These are phyloP conservation scores for Mesitornis unicolor DNA, from an alignment of 2,113 vertebrate genomes.

Conservation along the genomic window DNA sequence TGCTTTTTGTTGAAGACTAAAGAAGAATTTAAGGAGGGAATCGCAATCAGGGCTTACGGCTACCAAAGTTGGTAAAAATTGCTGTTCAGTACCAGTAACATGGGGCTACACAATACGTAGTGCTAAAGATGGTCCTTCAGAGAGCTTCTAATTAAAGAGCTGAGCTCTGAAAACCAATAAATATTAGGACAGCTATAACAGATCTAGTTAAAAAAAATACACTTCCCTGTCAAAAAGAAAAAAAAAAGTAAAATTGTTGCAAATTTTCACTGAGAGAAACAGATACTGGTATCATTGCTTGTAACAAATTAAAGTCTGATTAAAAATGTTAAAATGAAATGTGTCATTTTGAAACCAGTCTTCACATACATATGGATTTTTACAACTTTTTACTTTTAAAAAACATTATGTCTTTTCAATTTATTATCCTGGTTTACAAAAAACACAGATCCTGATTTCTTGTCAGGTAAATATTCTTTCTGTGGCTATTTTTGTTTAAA, in stretches of 20 bases:
- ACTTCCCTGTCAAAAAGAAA: not conserved
- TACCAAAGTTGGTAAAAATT: not conserved
- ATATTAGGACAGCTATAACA: not conserved
- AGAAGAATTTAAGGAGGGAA: not conserved
- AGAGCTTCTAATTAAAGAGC: not conserved
- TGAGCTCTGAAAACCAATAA: not conserved
- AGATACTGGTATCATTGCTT: not conserved
- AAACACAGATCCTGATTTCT: not conserved
- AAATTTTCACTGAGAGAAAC: not conserved
- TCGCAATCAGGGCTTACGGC: fast-evolving
- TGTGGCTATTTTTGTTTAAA: not conserved
- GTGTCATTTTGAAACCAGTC: not conserved
- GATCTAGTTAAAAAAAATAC: not conserved
- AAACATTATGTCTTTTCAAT: not conserved
- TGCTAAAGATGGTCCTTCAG: not conserved
- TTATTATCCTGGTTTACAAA: not conserved
- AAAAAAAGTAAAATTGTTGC: too few species aligned
- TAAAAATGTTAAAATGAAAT: not conserved
- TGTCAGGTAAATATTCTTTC: not conserved
- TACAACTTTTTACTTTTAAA: not conserved
- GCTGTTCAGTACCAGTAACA: not conserved
- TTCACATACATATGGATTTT: not conserved
- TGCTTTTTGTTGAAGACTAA: not conserved
- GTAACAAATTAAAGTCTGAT: not conserved
- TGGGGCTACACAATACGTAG: not conserved